Percentiles rank a stretch among this genome's conserved stretches.
phyloP scores from a whole-genome alignment of 2,797 vertebrate species.

The Pyrrhura leucotis region DNA sequence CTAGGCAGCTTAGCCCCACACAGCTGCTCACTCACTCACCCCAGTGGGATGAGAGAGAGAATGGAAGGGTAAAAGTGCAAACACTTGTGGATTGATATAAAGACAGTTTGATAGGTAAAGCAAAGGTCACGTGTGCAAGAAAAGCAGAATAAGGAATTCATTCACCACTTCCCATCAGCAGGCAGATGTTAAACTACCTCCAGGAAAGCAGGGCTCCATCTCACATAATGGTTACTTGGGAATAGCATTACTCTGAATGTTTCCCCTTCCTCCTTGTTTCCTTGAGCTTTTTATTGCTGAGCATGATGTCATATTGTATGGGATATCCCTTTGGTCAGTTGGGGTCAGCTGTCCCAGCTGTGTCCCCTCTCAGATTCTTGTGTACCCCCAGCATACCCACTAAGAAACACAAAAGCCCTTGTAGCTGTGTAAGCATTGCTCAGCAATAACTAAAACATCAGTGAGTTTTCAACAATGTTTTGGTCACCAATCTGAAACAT shows the following conservation, averaged over 20 bases:
- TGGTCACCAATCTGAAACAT: not conserved
- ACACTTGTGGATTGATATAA: not conserved
- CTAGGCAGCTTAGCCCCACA: not conserved
- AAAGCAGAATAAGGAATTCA: not conserved
- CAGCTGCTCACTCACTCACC: rapidly evolving
- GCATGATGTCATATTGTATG: rapidly evolving
- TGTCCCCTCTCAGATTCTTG: not conserved
- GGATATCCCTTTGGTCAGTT: not conserved
- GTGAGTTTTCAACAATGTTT: not conserved
- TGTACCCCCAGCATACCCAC: not conserved
- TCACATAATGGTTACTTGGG: rapidly evolving
- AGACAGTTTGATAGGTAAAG: not conserved
- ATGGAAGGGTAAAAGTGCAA: not conserved
- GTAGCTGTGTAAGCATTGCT: not conserved
- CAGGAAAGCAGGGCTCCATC: not conserved
- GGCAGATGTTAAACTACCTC: not conserved
- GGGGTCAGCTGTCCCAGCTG: not conserved
- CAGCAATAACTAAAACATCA: not conserved
- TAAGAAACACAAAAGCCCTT: not conserved
- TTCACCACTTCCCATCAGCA: not conserved
- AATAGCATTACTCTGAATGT: rapidly evolving
- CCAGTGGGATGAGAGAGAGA: not conserved
- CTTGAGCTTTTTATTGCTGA: not conserved
- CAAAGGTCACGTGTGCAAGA: rapidly evolving
- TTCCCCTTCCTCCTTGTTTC: not conserved